A percentile compares a stretch with the other conserved stretches of the same genome.
Evolutionary conservation across 2,888 invertebrate species (phyloP).

Genomic region (Oligia fasciuncula): DNA sequence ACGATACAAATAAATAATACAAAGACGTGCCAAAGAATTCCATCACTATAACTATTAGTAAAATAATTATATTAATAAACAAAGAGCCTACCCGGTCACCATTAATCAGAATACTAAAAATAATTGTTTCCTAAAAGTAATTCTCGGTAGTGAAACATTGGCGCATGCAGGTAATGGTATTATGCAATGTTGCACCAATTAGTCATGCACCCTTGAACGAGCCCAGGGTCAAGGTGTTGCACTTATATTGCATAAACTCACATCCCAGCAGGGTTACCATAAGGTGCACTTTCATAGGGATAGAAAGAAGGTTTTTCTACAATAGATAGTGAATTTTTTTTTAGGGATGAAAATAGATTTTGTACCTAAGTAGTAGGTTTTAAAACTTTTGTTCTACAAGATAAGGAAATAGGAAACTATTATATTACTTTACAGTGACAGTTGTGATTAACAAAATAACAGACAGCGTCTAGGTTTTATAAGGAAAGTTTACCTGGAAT

Average conservation of each 20-base stretch:
- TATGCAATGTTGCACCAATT: conserved; percentile 62
- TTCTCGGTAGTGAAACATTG: conserved; percentile 45
- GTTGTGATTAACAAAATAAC: neutral
- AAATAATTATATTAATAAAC: conserved; percentile 14
- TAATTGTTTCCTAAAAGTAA: conserved; percentile 51
- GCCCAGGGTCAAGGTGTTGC: conserved; percentile 64
- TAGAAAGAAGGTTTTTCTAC: too few relatives aligned
- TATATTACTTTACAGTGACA: too few relatives aligned
- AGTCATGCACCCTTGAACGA: conserved; percentile 58
- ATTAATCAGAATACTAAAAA: conserved; percentile 47
- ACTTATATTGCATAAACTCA: conserved; percentile 40
- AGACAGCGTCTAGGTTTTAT: neutral
- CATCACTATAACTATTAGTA: conserved; percentile 9
- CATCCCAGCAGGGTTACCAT: conserved; percentile 48
- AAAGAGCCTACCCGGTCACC: conserved; percentile 6
- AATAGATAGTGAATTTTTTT: neutral
- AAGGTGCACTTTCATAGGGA: neutral
- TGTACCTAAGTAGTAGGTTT: neutral
- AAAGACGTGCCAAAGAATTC: conserved; percentile 31
- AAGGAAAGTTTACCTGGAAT: too few relatives aligned
- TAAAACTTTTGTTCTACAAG: neutral
- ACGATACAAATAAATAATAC: conserved; percentile 12
- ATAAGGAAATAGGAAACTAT: neutral
- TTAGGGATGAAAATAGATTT: neutral
- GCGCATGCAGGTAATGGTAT: conserved; percentile 27